Conservation (phyloP, 2,888 invertebrate genomes). For the Orchesella flavescens region DNA sequence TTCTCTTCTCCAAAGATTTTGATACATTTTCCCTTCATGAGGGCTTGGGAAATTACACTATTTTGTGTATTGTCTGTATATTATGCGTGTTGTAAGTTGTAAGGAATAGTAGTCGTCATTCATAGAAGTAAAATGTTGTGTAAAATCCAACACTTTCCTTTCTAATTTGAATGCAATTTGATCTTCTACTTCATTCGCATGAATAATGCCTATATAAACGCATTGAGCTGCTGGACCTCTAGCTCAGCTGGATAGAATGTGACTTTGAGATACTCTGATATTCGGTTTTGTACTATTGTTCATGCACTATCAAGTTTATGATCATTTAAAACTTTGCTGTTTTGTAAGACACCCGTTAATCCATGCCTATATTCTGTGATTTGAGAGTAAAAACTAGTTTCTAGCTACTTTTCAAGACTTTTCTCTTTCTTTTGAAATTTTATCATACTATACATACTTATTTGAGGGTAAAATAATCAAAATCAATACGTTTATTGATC, state of each 20-base stretch:
- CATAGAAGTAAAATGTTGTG: conserved; percentile 27
- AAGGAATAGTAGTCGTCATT: background rate
- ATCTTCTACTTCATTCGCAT: conserved; percentile 35
- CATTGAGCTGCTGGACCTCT: too few species aligned
- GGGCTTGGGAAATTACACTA: conserved; percentile 2
- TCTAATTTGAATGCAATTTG: conserved; percentile 18
- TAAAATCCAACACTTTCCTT: conserved; percentile 48
- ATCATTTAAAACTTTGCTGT: background rate
- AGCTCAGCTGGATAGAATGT: background rate
- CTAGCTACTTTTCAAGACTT: too few species aligned
- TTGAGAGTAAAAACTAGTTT: too few species aligned
- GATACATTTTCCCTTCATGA: background rate
- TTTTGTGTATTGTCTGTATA: background rate
- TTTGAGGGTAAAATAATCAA: too few species aligned
- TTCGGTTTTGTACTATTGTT: background rate
- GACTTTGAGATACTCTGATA: background rate
- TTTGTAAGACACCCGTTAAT: background rate
- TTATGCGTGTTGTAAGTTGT: too few species aligned
- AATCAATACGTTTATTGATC: too few species aligned
- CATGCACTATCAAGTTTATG: conserved; percentile 24
- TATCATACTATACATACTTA: too few species aligned
- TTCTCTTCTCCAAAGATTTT: too few species aligned
- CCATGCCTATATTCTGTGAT: too few species aligned
- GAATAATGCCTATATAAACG: conserved; percentile 34
- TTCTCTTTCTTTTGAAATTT: too few species aligned